Evolutionary conservation across 2,113 vertebrate genomes (phyloP), one percentile per base, ranked within the genome.

Genomic region (Tauraco erythrolophus): DNA sequence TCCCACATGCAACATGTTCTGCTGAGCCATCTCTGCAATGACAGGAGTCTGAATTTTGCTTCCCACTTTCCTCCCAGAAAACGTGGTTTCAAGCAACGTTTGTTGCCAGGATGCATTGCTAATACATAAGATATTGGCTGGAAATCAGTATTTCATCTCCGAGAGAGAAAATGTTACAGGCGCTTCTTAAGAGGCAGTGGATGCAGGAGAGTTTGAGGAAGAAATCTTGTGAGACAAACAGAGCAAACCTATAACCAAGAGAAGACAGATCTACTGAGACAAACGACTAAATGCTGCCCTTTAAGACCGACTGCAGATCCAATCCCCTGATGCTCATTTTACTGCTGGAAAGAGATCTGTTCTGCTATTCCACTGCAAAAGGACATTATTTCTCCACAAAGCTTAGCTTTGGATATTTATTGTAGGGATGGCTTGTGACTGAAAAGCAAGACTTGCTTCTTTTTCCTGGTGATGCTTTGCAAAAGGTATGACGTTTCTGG

Each of bases 101-200:
- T 81, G 89, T 62, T 97, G 89, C 91, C 96, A 95, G 76, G 91
- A 89, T 66, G 79, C 87, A 74, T 22, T 91, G 76, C 64, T 86
- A 89, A 94, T 71, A 84, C 56, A 51, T 75, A 91, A 87, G 81
- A 92, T 75, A 89, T 64, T 78, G 94, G 89, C 89, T 96, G 19
- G 23, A 94, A 96, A 96, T 91, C 60, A 89, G 72, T 70, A 78
- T 77, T 84, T 84, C 60, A 78, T 66, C 69, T 96, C 25, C 1
- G 58, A 78, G 43, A 60, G 23, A 91, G 15, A 91, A 88, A 96
- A 80, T 16, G n/a, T 91, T 91, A 70, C 28, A 84, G 64, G 51
- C 74, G 35, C 7, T 65, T 91, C 48, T 75, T 72, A 69, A 89
- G 70, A 71, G 31, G 57, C 61, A 87, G 85, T 2, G n/a, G 33